phyloP scores from a whole-genome alignment of 2,797 vertebrate genomes.

The Lithobates sylvaticus region DNA sequence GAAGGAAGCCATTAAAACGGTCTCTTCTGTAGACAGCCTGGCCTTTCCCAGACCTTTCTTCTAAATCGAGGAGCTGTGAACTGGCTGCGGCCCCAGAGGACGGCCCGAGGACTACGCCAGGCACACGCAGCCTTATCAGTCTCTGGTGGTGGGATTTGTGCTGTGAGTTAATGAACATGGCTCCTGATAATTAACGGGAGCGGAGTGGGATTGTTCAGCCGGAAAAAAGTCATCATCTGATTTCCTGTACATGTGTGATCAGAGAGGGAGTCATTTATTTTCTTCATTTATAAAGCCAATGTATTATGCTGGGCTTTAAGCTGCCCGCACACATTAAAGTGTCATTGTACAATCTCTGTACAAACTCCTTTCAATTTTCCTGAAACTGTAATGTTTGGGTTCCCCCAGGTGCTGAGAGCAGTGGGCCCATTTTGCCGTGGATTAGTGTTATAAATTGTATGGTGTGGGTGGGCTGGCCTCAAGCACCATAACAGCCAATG shows the following conservation, averaged over 20 bases:
- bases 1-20: background rate
- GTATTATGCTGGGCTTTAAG: background rate
- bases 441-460: too few species aligned
- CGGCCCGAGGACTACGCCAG: background rate
- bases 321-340: background rate
- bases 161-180: background rate
- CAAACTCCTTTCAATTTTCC: too few species aligned
- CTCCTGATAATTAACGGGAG: background rate
- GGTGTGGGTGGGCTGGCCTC: too few species aligned
- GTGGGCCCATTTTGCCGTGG: too few species aligned
- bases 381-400: too few species aligned
- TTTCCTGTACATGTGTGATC: background rate
- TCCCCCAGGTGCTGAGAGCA: too few species aligned
- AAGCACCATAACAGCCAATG: too few species aligned
- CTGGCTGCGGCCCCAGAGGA: background rate
- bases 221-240: background rate
- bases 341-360: too few species aligned
- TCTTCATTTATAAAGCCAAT: background rate
- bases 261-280: background rate
- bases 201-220: background rate
- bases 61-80: constrained; percentile 37
- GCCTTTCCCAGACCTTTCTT: constrained; percentile 58
- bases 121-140: background rate
- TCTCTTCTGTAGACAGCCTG: constrained; percentile 13
- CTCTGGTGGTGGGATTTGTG: background rate